A percentile compares a stretch with the other conserved stretches of the same genome.
These are phyloP conservation scores for Pollenia angustigena DNA, from an alignment of 2,888 invertebrate species.

Conservation along the genomic window DNA sequence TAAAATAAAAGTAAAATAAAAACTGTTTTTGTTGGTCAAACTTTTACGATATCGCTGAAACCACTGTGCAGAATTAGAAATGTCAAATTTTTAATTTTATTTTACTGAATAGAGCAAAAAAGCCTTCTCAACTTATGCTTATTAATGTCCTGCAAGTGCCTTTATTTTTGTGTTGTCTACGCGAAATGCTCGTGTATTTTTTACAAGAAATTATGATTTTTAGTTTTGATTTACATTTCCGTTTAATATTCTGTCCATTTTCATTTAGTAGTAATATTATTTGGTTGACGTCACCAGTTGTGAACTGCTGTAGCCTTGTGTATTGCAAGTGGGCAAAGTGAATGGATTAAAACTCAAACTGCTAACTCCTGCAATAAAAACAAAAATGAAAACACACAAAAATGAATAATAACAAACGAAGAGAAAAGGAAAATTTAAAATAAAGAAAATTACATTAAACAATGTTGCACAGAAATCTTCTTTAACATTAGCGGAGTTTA, in stretches of 20 bases:
- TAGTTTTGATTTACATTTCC: neutral
- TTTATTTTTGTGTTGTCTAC: too few species aligned
- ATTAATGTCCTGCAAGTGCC: too few species aligned
- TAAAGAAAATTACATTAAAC: neutral
- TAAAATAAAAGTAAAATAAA: too few species aligned
- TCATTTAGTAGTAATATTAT: conserved; percentile 85
- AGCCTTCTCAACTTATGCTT: too few species aligned
- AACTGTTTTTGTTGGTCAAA: too few species aligned
- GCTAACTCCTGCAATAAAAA: conserved; percentile 87
- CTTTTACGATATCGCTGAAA: too few species aligned
- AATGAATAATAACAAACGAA: neutral
- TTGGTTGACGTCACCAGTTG: conserved; percentile 92
- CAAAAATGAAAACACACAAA: conserved; percentile 19
- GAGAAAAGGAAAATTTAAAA: conserved; percentile 1
- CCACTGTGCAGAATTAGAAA: too few species aligned
- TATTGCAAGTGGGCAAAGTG: conserved; percentile 94
- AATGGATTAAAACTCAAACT: conserved; percentile 97
- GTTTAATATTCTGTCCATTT: conserved; percentile 37
- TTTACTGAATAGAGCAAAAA: too few species aligned
- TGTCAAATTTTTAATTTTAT: too few species aligned
- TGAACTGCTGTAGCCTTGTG: conserved; percentile 91
- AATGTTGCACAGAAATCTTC: conserved; percentile 9
- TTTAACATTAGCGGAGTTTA: neutral
- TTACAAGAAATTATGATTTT: too few species aligned
- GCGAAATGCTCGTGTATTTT: too few species aligned